Base-by-base conservation (phyloP, 2,797 vertebrate species). In the Helarctos malayanus region DNA sequence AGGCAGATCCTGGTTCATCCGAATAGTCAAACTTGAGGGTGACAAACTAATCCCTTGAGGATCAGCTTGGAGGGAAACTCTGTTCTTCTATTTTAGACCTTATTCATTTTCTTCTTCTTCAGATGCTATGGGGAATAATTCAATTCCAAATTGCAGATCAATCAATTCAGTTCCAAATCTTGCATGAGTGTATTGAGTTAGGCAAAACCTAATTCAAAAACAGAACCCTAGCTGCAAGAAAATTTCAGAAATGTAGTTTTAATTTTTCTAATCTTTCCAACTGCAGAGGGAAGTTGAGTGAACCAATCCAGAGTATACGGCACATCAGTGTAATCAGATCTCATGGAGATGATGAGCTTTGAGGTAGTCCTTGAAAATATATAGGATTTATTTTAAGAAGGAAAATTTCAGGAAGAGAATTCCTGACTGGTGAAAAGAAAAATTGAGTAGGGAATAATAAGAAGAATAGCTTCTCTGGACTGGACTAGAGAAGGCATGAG, bases 171-270 rank as follows among this genome's bases (percentile, higher is more conserved):
- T 79, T 80, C 49, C 29, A 92, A 83, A 83, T 87, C 14, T 65
- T 21, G 11, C 49, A 4, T 76, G 76, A 54, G 4, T 82, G 18
- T 93, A 76, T 88, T 49, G 78, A 52, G 35, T 65, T 91, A 97
- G 52, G 19, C 29, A 96, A 59, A 65, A 80, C 47, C 41, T 63
- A 84, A 84, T 86, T 94, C n/a, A 65, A 89, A 92, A 69, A 63
- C 54, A 82, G 78, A 92, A 69, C 59, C 5, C 15, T 83, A n/a
- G 11, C 49, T 65, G 13, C 56, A 83, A 94, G 14, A 94, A 75
- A n/a, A 82, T 56, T 92, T 91, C 87, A 95, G 52, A 90, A 89
- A 92, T 89, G 59, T 45, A 10, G 2, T 45, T 87, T 93, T 81
- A 38, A 87, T n/a, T 45, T 93, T 71, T 87, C 29, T 56, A 89